phyloP scores from a whole-genome alignment of 2,797 vertebrate genomes.

The Apodemus agrarius region DNA sequence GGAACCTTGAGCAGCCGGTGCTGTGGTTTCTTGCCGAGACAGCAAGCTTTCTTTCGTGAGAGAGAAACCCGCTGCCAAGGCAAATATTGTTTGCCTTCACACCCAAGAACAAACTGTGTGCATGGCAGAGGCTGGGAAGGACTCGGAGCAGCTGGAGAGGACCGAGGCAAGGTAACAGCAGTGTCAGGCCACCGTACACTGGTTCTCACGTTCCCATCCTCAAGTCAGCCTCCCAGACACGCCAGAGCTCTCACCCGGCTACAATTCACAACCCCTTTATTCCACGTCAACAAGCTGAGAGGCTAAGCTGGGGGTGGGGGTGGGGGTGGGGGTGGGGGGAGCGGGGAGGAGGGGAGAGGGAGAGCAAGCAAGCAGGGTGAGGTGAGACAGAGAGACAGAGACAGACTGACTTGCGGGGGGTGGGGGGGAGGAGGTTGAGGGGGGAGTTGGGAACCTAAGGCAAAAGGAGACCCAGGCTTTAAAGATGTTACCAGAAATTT shows the following conservation, averaged over 20 bases:
- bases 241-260: constrained; percentile 79
- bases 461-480: constrained; percentile 73
- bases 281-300: constrained; percentile 43
- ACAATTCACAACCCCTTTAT: constrained; percentile 51
- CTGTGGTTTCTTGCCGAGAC: constrained; percentile 96
- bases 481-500: constrained; percentile 78
- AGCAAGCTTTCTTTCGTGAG: constrained; percentile 95
- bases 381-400: not conserved
- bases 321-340: too few species aligned
- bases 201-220: constrained; percentile 90
- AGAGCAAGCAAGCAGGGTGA: not conserved
- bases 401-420: constrained; percentile 32
- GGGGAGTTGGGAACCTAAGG: constrained; percentile 51
- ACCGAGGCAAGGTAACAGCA: constrained; percentile 94
- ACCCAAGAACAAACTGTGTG: constrained; percentile 93
- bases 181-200: constrained; percentile 97
- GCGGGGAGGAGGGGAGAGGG: too few species aligned
- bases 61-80: constrained; percentile 94
- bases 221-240: constrained; percentile 91
- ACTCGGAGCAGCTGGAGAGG: constrained; percentile 95
- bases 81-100: constrained; percentile 95
- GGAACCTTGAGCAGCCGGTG: constrained; percentile 90
- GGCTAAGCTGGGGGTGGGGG: too few species aligned
- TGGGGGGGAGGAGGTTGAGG: too few species aligned
- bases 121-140: constrained; percentile 94